Percentiles rank a stretch among this genome's conserved stretches.
phyloP scores from a whole-genome alignment of 2,113 vertebrate species.

The Platycercus adscitus region DNA sequence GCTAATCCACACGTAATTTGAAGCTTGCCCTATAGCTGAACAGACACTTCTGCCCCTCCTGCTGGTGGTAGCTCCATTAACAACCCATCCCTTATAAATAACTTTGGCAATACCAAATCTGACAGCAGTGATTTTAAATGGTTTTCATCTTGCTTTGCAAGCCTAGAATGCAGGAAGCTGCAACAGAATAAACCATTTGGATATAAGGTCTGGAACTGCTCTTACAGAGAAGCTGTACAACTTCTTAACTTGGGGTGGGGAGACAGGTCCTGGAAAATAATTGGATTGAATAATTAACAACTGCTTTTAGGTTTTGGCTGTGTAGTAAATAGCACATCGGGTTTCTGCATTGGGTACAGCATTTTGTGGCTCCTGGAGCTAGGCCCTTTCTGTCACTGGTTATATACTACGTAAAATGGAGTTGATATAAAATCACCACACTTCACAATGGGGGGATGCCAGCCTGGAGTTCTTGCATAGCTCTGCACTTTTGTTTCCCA shows the following conservation, averaged over 20 bases:
- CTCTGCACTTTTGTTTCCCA: constrained; percentile 19
- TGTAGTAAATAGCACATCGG: not conserved
- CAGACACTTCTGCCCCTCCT: constrained; percentile 19
- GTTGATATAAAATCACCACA: not conserved
- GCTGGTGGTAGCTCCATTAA: not conserved
- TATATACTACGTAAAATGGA: not conserved
- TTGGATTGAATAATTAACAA: not conserved
- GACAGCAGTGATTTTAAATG: not conserved
- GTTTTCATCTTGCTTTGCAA: not conserved
- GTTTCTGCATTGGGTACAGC: not conserved
- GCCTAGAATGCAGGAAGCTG: not conserved
- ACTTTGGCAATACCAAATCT: not conserved
- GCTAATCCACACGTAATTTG: constrained; percentile 30
- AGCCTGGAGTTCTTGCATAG: not conserved
- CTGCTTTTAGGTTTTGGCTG: not conserved
- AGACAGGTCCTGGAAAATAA: not conserved
- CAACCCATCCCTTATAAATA: not conserved
- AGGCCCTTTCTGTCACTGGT: not conserved
- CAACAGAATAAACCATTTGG: not conserved
- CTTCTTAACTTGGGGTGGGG: not conserved
- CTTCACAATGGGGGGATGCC: not conserved
- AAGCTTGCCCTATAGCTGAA: not conserved
- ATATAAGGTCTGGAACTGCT: not conserved
- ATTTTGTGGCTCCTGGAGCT: not conserved
- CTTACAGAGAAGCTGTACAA: not conserved